Percentiles rank a stretch among this genome's conserved stretches.
These are phyloP conservation scores for Cygnus olor DNA, from an alignment of 2,797 vertebrate genomes.

Conservation along the genomic window DNA sequence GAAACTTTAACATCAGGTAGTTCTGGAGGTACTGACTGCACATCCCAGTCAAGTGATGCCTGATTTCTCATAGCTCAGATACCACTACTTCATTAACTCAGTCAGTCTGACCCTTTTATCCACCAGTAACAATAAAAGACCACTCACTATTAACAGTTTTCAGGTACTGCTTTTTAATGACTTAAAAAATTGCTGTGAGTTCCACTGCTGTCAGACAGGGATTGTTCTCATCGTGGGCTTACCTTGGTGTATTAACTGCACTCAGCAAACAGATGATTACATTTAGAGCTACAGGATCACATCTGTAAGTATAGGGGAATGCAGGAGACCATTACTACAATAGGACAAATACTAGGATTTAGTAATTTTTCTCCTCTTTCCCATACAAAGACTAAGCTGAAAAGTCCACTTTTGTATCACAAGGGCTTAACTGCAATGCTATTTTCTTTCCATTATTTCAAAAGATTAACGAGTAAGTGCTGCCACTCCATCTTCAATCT, in stretches of 20 bases:
- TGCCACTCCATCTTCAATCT: conserved; percentile 40
- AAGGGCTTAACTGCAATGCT: conserved; percentile 38
- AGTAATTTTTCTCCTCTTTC: conserved; percentile 38
- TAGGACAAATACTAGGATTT: neutral
- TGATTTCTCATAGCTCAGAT: neutral
- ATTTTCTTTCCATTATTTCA: conserved; percentile 41
- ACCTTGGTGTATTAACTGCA: neutral
- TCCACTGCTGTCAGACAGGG: neutral
- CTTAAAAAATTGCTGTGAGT: conserved; percentile 26
- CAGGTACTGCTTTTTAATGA: neutral
- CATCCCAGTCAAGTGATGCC: neutral
- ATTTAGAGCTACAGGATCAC: neutral
- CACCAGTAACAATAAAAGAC: neutral
- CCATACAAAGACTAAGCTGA: conserved; percentile 13
- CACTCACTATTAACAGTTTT: conserved; percentile 7
- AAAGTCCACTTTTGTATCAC: conserved; percentile 43
- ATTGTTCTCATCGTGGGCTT: neutral
- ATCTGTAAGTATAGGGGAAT: neutral
- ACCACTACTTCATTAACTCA: neutral
- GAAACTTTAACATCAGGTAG: neutral
- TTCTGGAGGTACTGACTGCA: neutral
- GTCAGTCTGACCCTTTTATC: neutral
- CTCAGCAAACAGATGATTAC: conserved; percentile 19
- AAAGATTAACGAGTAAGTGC: conserved; percentile 51
- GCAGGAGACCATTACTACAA: neutral